phyloP scores from a whole-genome alignment of 23 tunicate genomes.

The Oikopleura vanhoeffeni region DNA sequence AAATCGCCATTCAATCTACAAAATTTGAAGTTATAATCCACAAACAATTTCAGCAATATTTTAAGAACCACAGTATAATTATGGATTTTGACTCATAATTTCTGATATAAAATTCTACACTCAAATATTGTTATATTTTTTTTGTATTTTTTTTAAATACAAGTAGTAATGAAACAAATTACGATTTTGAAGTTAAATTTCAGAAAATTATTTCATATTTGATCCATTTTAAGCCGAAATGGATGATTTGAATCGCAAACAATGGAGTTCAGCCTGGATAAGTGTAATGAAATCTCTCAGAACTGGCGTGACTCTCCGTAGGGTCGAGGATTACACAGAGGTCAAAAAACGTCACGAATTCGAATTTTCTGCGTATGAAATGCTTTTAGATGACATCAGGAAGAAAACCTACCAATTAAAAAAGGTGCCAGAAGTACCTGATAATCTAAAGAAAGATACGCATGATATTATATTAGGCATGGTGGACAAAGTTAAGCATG shows the following conservation, averaged over 20 bases:
- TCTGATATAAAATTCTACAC: too few relatives aligned
- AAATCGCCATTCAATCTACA: too few relatives aligned
- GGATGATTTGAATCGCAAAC: neutral
- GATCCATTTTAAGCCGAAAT: neutral
- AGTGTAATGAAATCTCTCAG: slow-evolving; percentile 36
- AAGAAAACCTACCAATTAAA: slow-evolving; percentile 35
- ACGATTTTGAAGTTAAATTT: too few relatives aligned
- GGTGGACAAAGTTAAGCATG: too few relatives aligned
- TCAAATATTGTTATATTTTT: too few relatives aligned
- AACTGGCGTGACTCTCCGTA: slow-evolving; percentile 23
- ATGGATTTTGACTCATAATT: too few relatives aligned
- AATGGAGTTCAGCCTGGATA: slow-evolving; percentile 22
- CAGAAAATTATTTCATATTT: too few relatives aligned
- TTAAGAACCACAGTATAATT: too few relatives aligned
- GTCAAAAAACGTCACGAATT: slow-evolving; percentile 1
- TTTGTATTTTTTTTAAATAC: too few relatives aligned
- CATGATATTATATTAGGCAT: slow-evolving; percentile 36
- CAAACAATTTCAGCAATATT: too few relatives aligned
- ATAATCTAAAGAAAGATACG: slow-evolving; percentile 19
- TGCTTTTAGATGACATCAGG: slow-evolving; percentile 53
- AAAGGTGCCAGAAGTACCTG: slow-evolving; percentile 26
- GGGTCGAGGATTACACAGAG: slow-evolving; percentile 22
- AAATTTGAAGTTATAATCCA: too few relatives aligned
- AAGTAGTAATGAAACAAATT: too few relatives aligned
- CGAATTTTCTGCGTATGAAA: slow-evolving; percentile 60